Evolutionary conservation across 2,113 vertebrate genomes (phyloP), one percentile per base, ranked within the genome.

Genomic region (Dicrurus megarhynchus): DNA sequence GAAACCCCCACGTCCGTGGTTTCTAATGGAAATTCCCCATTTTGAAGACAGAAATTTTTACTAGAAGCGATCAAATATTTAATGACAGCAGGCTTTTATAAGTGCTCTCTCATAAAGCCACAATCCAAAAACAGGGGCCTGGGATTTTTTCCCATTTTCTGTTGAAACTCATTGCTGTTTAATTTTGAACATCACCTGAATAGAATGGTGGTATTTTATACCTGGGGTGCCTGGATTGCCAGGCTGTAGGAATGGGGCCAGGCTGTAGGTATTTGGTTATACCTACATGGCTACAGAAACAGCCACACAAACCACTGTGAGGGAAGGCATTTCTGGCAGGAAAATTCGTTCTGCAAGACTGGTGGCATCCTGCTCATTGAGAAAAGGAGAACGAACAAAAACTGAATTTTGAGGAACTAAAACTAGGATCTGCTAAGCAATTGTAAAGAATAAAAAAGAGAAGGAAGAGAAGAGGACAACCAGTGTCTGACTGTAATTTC

Each of bases 401-500:
- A 5, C 63, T 60, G 26, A 50, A 4, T 39, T 97, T 96, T 97
- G 78, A 91, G 96, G 97, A 98, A 98, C 78, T 73, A 95, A 95
- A 96, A 90, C 75, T 77, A 44, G 41, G 57, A 23, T 84, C 90
- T 87, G 49, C 67, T 84, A 89, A 71, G 71, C 64, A 87, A 67
- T 42, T 83, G 84, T 74, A 49, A 77, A 87, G 63, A 94, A 88
- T 60, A 23, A 69, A 86, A 90, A 93, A 65, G 93, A 96, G 96
- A 97, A 98, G 97, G 94, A 98, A 97, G 88, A 87, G 81, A 82
- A 92, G 56, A 92, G 83, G 78, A 1, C 89, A 77, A 37, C 75
- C 55, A 41, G 55, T 89, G 89, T 92, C 84, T 94, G 87, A 30
- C 68, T 13, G 33, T 88, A 96, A 97, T 97, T 97, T 97, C 95